Conservation (phyloP, 2,113 vertebrate species). For the Lethenteron camtschaticum region DNA sequence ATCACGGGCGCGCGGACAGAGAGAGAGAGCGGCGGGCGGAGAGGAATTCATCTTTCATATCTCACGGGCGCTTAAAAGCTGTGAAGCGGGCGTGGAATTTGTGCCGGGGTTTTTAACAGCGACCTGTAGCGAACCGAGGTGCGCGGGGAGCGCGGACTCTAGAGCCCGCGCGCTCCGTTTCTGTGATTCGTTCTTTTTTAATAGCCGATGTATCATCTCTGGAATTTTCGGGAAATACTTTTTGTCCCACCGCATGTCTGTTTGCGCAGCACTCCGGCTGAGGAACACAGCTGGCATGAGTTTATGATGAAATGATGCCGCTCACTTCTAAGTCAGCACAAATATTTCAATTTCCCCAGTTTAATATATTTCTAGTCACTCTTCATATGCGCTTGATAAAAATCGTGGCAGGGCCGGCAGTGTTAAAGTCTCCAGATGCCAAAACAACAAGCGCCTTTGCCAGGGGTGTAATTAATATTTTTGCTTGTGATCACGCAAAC, state of each 20-base stretch:
- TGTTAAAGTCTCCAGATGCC: too few relatives aligned
- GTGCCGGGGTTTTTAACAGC: too few relatives aligned
- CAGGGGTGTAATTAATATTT: background rate
- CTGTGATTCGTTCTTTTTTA: too few relatives aligned
- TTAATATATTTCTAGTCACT: conserved; percentile 1
- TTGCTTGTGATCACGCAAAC: conserved; percentile 1
- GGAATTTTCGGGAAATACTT: conserved; percentile 5
- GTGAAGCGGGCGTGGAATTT: too few relatives aligned
- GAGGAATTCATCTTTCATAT: too few relatives aligned
- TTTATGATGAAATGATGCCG: conserved; percentile 1
- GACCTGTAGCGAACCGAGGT: too few relatives aligned
- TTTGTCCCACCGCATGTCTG: background rate
- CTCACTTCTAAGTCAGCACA: conserved; percentile 6
- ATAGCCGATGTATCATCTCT: background rate
- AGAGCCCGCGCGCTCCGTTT: too few relatives aligned
- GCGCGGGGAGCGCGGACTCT: too few relatives aligned
- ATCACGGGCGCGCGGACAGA: too few relatives aligned
- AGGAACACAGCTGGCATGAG: conserved; percentile 5
- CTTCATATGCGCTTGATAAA: conserved; percentile 3
- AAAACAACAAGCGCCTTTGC: background rate
- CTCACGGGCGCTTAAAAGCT: too few relatives aligned
- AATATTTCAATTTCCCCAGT: conserved; percentile 4
- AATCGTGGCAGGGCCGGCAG: conserved; percentile 1
- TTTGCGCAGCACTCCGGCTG: background rate
- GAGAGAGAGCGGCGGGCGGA: too few relatives aligned